Percentiles rank a stretch among this genome's conserved stretches.
phyloP scores from a whole-genome alignment of 2,797 vertebrate species.

The Centropyge bicolor region DNA sequence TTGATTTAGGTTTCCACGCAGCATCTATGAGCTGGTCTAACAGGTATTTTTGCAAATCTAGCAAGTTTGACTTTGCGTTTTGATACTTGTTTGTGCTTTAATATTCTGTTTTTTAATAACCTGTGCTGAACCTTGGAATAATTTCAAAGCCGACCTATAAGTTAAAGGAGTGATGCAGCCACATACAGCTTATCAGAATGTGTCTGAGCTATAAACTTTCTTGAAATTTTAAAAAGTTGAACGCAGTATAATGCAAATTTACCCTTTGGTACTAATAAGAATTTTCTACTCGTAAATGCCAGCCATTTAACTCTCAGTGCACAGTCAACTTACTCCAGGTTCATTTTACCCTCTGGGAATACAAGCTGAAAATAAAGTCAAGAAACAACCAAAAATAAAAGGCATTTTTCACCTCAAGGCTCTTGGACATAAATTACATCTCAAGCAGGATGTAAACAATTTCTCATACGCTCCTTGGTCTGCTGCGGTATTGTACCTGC shows the following conservation, averaged over 20 bases:
- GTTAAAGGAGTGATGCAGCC: not conserved
- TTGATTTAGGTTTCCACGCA: conserved; percentile 1
- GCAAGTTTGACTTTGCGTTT: not conserved
- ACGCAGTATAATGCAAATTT: not conserved
- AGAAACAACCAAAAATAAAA: conserved; percentile 35
- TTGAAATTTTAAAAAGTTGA: conserved; percentile 3
- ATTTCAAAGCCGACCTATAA: not conserved
- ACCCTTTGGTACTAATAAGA: conserved; percentile 17
- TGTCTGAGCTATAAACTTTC: conserved; percentile 6
- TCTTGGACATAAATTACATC: conserved; percentile 31
- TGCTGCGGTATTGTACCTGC: conserved; percentile 85
- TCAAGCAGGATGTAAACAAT: conserved; percentile 16
- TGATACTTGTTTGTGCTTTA: not conserved
- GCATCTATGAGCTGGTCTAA: not conserved
- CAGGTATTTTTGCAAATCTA: not conserved
- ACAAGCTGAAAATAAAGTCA: conserved; percentile 19
- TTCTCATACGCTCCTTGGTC: not conserved
- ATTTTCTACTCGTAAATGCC: conserved; percentile 41
- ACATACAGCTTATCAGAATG: too few species aligned
- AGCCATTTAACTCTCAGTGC: conserved; percentile 29
- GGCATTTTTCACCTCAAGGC: conserved; percentile 3
- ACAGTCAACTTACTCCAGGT: conserved; percentile 20
- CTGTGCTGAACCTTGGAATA: not conserved
- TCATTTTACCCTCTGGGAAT: conserved; percentile 38
- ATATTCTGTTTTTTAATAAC: not conserved